These are phyloP conservation scores for Heliconius melpomene DNA, from an alignment of 1,140 invertebrate species.

Conservation along the genomic window DNA sequence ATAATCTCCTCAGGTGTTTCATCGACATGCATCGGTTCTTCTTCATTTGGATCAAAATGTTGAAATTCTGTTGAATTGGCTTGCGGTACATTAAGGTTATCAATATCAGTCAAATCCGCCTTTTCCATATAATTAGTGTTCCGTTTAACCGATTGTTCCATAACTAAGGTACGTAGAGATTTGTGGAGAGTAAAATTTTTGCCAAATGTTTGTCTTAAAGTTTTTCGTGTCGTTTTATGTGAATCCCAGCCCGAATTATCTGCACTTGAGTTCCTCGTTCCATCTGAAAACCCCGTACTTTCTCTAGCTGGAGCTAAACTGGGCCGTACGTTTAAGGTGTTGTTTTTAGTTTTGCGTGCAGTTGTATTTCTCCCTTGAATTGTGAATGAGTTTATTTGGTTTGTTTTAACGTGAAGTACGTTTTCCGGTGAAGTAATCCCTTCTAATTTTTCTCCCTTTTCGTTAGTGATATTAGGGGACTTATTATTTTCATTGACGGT, in stretches of 20 bases:
- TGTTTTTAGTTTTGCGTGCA: slow-evolving; percentile 57
- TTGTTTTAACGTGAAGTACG: slow-evolving; percentile 48
- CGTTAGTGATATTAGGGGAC: slow-evolving; percentile 45
- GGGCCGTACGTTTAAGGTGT: slow-evolving; percentile 47
- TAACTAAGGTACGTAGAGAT: slow-evolving; percentile 65
- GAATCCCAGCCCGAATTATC: slow-evolving; percentile 72
- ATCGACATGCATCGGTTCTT: slow-evolving; percentile 26
- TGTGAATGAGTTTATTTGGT: slow-evolving; percentile 48
- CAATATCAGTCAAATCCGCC: not conserved
- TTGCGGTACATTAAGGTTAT: slow-evolving; percentile 42
- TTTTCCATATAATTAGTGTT: slow-evolving; percentile 40
- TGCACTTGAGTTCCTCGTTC: slow-evolving; percentile 56
- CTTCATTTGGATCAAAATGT: slow-evolving; percentile 32
- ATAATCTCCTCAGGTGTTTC: slow-evolving; percentile 19
- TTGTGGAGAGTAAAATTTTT: slow-evolving; percentile 69
- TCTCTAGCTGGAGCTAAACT: slow-evolving; percentile 54
- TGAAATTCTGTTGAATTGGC: slow-evolving; percentile 58
- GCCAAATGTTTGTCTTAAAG: slow-evolving; percentile 66
- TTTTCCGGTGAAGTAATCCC: slow-evolving; percentile 57
- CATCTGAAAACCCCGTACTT: slow-evolving; percentile 54
- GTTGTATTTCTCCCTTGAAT: slow-evolving; percentile 50
- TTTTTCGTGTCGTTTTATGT: slow-evolving; percentile 69
- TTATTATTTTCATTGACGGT: slow-evolving; percentile 14
- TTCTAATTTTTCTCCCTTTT: slow-evolving; percentile 16
- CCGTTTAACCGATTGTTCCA: slow-evolving; percentile 69